Evolutionary conservation across 2,113 vertebrate genomes (phyloP).

Genomic region (Silurus asotus): DNA sequence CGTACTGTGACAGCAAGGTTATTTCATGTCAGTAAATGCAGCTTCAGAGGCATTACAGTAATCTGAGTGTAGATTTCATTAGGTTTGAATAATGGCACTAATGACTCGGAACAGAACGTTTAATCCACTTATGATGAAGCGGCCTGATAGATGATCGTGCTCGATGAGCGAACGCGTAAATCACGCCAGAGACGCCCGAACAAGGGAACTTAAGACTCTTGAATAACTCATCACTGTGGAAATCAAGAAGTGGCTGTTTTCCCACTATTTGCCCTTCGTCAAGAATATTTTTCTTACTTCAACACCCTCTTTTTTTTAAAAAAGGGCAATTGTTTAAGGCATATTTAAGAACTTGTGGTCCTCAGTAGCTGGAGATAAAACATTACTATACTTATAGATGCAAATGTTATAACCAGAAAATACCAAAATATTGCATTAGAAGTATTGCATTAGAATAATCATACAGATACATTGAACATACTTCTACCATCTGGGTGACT

Average conservation of each 20-base stretch:
- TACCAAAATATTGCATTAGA: neutral
- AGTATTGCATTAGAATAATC: neutral
- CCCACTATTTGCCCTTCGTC: neutral
- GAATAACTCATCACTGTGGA: constrained; percentile 5
- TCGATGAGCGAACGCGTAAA: constrained; percentile 42
- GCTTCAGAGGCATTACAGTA: constrained; percentile 54
- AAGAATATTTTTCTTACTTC: neutral
- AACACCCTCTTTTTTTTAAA: neutral
- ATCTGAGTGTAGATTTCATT: constrained; percentile 59
- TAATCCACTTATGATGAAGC: constrained; percentile 60
- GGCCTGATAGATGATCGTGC: constrained; percentile 52
- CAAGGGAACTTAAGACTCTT: neutral
- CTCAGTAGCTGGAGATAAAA: neutral
- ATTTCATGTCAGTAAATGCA: constrained; percentile 60
- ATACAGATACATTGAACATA: neutral
- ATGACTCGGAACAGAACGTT: constrained; percentile 57
- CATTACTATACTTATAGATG: neutral
- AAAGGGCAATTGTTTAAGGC: neutral
- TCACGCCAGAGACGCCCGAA: constrained; percentile 23
- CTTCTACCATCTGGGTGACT: neutral
- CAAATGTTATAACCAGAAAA: neutral
- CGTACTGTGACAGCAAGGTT: constrained; percentile 51
- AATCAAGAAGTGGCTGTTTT: neutral
- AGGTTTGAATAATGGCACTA: constrained; percentile 57
- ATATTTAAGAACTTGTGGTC: neutral